Evolutionary conservation across 2,888 invertebrate genomes (phyloP).

Genomic region (Dryobota labecula): DNA sequence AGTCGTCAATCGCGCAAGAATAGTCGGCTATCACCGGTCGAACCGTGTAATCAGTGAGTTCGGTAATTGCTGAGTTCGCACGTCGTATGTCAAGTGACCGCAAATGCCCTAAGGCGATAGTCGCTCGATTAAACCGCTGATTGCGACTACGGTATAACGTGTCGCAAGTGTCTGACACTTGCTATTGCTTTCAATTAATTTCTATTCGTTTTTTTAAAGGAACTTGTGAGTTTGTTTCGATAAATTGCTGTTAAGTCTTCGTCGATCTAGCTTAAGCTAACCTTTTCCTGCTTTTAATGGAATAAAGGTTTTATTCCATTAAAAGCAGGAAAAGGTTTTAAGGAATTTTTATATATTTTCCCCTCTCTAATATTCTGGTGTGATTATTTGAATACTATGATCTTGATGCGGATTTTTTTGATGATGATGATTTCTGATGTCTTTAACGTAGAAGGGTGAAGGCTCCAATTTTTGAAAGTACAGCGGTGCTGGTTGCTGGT

Average conservation of each 20-base stretch:
- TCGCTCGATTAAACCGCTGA: constrained; percentile 67
- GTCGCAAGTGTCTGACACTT: constrained; percentile 49
- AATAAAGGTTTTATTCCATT: too few relatives aligned
- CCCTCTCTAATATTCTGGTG: background rate
- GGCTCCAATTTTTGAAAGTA: background rate
- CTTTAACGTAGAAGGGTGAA: background rate
- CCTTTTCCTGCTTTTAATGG: background rate
- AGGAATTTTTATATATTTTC: background rate
- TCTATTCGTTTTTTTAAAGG: constrained; percentile 26
- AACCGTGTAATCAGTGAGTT: constrained; percentile 70
- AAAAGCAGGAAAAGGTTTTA: too few relatives aligned
- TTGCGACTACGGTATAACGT: constrained; percentile 64
- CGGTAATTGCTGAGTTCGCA: constrained; percentile 82
- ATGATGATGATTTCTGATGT: constrained; percentile 19
- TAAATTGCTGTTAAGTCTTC: background rate
- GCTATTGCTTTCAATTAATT: constrained; percentile 54
- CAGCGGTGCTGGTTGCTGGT: background rate
- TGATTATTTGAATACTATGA: background rate
- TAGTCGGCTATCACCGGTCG: constrained; percentile 49
- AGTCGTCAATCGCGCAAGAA: constrained; percentile 53
- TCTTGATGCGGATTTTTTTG: background rate
- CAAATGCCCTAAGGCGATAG: constrained; percentile 70
- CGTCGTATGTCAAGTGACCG: constrained; percentile 77
- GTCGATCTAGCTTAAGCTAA: background rate
- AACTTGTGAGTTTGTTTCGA: background rate